Conservation (phyloP, 1,140 invertebrate genomes). For the Bursaphelenchus mucronatus region DNA sequence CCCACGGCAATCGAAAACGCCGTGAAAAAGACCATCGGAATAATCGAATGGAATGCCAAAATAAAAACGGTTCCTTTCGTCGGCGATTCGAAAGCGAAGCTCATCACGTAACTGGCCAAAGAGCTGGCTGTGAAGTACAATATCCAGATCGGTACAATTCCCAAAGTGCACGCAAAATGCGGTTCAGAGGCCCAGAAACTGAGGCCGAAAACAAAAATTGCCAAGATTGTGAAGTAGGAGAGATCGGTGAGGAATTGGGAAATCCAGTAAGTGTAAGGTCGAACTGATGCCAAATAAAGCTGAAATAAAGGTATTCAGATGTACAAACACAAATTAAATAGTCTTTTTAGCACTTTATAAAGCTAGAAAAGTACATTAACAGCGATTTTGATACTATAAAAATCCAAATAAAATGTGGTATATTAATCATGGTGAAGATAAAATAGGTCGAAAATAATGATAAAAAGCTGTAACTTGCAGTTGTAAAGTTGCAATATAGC, state of each 20-base stretch:
- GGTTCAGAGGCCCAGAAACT: neutral
- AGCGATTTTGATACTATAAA: no score
- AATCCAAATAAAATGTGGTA: no score
- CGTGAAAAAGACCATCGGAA: neutral
- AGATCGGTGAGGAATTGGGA: conserved; percentile 11
- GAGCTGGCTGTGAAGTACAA: conserved; percentile 6
- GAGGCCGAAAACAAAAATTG: neutral
- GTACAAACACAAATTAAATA: no score
- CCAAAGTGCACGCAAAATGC: neutral
- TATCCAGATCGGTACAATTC: neutral
- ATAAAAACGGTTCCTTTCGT: conserved; percentile 15
- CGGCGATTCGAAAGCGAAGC: conserved; percentile 5
- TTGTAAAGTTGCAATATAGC: no score
- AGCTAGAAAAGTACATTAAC: no score
- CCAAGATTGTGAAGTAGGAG: conserved; percentile 1
- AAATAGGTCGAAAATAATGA: no score
- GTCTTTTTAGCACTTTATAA: no score
- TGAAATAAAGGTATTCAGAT: no score
- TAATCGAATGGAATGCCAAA: conserved; percentile 8
- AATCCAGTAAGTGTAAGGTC: conserved; percentile 7
- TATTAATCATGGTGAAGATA: no score
- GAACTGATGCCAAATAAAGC: neutral
- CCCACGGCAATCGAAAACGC: neutral
- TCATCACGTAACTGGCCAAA: conserved; percentile 8
- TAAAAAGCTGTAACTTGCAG: no score